Evolutionary conservation across 2,797 vertebrate genomes (phyloP).

Genomic region (Tragopan temminckii): DNA sequence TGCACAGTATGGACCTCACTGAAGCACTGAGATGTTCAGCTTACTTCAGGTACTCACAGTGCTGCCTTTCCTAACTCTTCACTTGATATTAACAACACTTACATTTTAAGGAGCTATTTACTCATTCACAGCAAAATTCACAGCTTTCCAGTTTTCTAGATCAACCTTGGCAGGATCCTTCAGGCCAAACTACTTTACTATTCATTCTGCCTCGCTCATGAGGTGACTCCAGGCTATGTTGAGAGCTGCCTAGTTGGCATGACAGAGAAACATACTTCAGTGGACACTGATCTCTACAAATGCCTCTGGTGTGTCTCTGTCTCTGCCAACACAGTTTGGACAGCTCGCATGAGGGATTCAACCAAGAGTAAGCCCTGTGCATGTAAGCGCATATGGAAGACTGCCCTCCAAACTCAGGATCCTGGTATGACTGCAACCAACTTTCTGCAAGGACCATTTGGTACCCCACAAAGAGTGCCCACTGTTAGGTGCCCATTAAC

Average conservation of each 20-base stretch:
- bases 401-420: not conserved
- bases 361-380: not conserved
- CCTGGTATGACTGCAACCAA: not conserved
- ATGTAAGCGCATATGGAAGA: accelerated
- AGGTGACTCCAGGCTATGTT: not conserved
- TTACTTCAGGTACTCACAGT: not conserved
- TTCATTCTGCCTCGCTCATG: not conserved
- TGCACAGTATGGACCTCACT: not conserved
- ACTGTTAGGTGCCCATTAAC: not conserved
- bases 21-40: not conserved
- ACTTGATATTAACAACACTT: not conserved
- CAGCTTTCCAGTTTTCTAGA: not conserved
- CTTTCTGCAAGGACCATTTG: not conserved
- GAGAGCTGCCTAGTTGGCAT: not conserved
- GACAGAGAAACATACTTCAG: not conserved
- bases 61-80: not conserved
- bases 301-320: not conserved
- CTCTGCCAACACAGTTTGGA: not conserved
- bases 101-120: constrained; percentile 13
- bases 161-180: not conserved
- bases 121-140: not conserved
- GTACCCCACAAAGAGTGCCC: not conserved
- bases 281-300: not conserved
- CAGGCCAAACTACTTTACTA: not conserved
- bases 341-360: not conserved